These are phyloP conservation scores for Pangasius sanitwongsei DNA, from an alignment of 2,797 vertebrate species.

Conservation along the genomic window DNA sequence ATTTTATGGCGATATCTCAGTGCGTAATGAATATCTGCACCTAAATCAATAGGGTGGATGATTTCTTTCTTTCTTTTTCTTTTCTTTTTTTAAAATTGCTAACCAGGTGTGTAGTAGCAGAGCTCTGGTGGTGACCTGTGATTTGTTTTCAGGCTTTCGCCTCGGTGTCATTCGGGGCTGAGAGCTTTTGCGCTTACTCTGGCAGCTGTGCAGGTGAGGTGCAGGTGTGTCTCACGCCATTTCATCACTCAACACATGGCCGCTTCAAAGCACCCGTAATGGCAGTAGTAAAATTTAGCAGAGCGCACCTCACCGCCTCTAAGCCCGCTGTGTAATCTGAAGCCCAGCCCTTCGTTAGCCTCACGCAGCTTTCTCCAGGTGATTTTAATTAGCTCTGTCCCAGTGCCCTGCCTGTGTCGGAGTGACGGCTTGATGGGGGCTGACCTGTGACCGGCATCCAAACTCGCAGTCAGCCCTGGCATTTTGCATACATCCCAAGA, in stretches of 20 bases:
- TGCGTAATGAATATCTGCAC: conserved; percentile 53
- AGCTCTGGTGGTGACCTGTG: conserved; percentile 65
- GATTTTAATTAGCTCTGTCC: conserved; percentile 59
- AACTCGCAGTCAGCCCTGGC: conserved; percentile 71
- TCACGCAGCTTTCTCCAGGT: conserved; percentile 55
- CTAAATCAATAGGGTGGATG: conserved; percentile 65
- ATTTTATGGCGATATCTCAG: conserved; percentile 50
- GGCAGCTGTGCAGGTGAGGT: conserved; percentile 80
- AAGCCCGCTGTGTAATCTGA: conserved; percentile 45
- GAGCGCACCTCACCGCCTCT: conserved; percentile 30
- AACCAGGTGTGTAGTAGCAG: conserved; percentile 55
- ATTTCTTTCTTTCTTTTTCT: conserved; percentile 35
- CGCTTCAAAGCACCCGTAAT: conserved; percentile 73
- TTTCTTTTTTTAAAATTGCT: conserved; percentile 21
- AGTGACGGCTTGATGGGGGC: conserved; percentile 41
- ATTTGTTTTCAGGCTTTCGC: conserved; percentile 70
- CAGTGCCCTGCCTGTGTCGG: conserved; percentile 38
- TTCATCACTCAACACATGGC: conserved; percentile 55
- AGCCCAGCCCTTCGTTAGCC: conserved; percentile 55
- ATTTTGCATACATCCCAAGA: conserved; percentile 75
- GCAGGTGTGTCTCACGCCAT: conserved; percentile 77
- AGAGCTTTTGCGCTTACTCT: conserved; percentile 65
- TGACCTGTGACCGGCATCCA: conserved; percentile 69
- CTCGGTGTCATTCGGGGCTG: conserved; percentile 66
- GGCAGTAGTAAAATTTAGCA: conserved; percentile 59